Evolutionary conservation across 2,797 vertebrate genomes (phyloP), one percentile per base, ranked within the genome.

Genomic region (Hapalemur alaotrensis): DNA sequence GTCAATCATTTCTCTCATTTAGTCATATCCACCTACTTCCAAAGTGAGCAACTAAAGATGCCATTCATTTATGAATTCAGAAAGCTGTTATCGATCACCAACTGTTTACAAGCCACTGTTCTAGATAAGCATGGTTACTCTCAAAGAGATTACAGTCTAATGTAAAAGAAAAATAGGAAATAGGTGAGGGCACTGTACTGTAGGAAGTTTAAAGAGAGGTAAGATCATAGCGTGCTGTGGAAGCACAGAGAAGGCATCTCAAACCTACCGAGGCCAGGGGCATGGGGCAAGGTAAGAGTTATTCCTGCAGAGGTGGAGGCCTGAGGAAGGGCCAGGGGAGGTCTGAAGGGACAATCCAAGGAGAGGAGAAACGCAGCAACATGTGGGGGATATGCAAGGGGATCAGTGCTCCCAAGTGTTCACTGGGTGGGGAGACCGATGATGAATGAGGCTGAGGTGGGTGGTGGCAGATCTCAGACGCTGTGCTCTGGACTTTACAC

Each of bases 231-330:
- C 22, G 12, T 54, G 17, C 41, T 38, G 0, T 30, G 14, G 61
- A 67, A n/a, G 8, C 5, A 22, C 11, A 76, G 35, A 43, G 30
- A 54, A 14, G 15, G 1, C 4, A 30, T 61, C 67, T 92, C n/a
- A 48, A 48, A 11, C 8, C 12, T 32, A 3, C 20, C 14, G 15
- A 11, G 2, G 73, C 20, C 30, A 10, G 32, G 14, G 32, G 7
- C 20, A 32, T 2, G 1, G 9, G 1, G 9, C 10, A 30, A 43
- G 28, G 12, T 22, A 10, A 2, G 22, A 23, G n/a, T 30, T 59
- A 46, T 35, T 38, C 23, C 13, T 20, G 20, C 9, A 70, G 11
- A 35, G 5, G 25, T 10, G 1, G 25, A 73, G 4, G 8, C 5
- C 57, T 75, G 4, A 43, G 69, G 46, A 67, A 43, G 20, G 12